Evolutionary conservation across 2,797 vertebrate species (phyloP).

Genomic region (Notamacropus eugenii): DNA sequence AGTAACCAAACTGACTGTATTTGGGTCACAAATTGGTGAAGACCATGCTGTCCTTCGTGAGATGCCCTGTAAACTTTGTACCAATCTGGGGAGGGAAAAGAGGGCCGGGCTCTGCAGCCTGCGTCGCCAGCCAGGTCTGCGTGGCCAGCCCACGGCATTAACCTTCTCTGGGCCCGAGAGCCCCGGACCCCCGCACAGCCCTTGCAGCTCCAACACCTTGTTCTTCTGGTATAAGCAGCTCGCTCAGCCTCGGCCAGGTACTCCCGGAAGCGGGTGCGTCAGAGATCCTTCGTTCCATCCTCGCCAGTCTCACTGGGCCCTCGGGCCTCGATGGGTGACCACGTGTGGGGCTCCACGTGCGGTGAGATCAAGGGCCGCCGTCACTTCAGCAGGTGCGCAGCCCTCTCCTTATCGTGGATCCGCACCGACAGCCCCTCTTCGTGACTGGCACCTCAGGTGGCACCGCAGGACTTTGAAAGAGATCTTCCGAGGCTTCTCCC

Average conservation of each 20-base stretch:
- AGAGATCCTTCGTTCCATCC: background rate
- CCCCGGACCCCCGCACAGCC: background rate
- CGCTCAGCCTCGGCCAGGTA: constrained; percentile 22
- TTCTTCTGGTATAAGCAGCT: background rate
- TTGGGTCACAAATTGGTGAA: background rate
- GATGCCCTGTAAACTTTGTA: background rate
- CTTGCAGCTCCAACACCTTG: background rate
- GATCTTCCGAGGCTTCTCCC: background rate
- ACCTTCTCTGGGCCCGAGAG: background rate
- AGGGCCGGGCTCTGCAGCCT: background rate
- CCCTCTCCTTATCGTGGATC: constrained; percentile 16
- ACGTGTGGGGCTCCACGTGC: constrained; percentile 65
- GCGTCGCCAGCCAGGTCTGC: background rate
- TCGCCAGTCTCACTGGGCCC: constrained; percentile 37
- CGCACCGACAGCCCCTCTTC: constrained; percentile 34
- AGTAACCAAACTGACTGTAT: background rate
- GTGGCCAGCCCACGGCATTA: background rate
- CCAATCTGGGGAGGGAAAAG: background rate
- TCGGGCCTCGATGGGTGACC: constrained; percentile 51
- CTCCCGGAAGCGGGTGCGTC: background rate
- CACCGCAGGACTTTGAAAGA: background rate
- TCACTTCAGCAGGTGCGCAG: constrained; percentile 56
- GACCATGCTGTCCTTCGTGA: too few relatives aligned
- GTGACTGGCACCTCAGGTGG: background rate
- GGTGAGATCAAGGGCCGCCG: constrained; percentile 51